Base-by-base conservation (phyloP, 2,113 vertebrate species). In the Corynorhinus townsendii region DNA sequence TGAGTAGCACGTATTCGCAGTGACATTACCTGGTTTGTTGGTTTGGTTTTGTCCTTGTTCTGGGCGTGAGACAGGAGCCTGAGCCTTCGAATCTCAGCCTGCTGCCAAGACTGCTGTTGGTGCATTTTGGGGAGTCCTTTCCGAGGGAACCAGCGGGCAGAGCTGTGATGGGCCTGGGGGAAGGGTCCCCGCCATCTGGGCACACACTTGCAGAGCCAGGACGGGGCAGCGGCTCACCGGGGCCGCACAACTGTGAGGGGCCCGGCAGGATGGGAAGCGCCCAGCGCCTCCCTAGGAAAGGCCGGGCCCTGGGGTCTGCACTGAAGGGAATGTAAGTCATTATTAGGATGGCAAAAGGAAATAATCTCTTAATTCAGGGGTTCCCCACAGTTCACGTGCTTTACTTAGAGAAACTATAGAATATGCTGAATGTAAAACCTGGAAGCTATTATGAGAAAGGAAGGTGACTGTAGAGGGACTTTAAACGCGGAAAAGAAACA, bases 401-500 rank as follows among this genome's bases (percentile, higher is more conserved):
- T 40, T 30, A 3, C 35, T 17, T 16, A 15, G n/a, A 80, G 22
- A 43, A 71, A 22, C 71, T 11, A 62, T 3, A 38, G 77, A 12
- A 9, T 11, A 17, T 28, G 26, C 0, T 62, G 49, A 28, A n/a
- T 59, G n/a, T 5, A 9, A 69, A 47, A 49, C 17, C 87, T 33
- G 49, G 87, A 33, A 30, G 62, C 26, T 7, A 0, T 10, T 16
- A 4, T 5, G 20, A 17, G 75, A 15, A 59, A 40, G 54, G 28
- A 49, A 40, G 47, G 5, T 3, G 24, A 2, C 0, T 0, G 5
- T 2, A 8, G 26, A 2, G 10, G 14, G 43, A 35, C 5, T 16
- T 30, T 24, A 10, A 33, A 0, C 0, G 0, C 0, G 1, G 71
- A 16, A 22, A 47, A 40, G 40, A 71, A 24, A 10, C 0, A 14